Percentiles rank a stretch among this genome's conserved stretches.
Evolutionary conservation across 2,888 invertebrate genomes (phyloP).

Genomic region (Xylota segnis): DNA sequence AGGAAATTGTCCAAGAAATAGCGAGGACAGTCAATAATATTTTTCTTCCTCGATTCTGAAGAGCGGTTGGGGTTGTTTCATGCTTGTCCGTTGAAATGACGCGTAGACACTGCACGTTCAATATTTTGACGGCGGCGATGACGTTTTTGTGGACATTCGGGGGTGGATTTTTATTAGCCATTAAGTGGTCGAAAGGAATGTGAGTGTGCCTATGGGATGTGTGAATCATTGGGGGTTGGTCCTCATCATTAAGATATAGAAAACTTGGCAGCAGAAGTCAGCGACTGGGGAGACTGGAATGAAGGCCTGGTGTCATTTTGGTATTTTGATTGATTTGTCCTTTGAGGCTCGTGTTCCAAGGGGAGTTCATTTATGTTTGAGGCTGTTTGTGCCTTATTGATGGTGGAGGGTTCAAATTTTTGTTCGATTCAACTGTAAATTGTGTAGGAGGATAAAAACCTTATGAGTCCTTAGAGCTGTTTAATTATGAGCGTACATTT

Average conservation of each 20-base stretch:
- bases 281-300: neutral
- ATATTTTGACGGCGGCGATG: conserved; percentile 22
- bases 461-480: neutral
- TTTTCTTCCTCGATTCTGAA: neutral
- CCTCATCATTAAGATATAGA: conserved; percentile 12
- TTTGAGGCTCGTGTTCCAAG: conserved; percentile 3
- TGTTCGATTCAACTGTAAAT: conserved; percentile 2
- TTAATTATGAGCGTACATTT: neutral
- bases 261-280: conserved; percentile 6
- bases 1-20: neutral
- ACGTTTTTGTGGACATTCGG: conserved; percentile 2
- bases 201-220: neutral
- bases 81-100: neutral
- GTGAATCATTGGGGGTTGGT: neutral
- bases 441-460: neutral
- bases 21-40: neutral
- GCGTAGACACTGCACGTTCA: conserved; percentile 18
- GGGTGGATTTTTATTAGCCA: conserved; percentile 26
- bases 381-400: conserved; percentile 3
- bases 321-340: conserved; percentile 40
- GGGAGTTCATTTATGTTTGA: conserved; percentile 5
- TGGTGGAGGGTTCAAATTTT: neutral
- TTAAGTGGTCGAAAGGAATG: conserved; percentile 28
- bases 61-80: neutral
- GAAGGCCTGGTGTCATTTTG: conserved; percentile 20